Percentiles rank a stretch among this genome's conserved stretches.
phyloP scores from a whole-genome alignment of 2,113 vertebrate species.

The Sprattus sprattus region DNA sequence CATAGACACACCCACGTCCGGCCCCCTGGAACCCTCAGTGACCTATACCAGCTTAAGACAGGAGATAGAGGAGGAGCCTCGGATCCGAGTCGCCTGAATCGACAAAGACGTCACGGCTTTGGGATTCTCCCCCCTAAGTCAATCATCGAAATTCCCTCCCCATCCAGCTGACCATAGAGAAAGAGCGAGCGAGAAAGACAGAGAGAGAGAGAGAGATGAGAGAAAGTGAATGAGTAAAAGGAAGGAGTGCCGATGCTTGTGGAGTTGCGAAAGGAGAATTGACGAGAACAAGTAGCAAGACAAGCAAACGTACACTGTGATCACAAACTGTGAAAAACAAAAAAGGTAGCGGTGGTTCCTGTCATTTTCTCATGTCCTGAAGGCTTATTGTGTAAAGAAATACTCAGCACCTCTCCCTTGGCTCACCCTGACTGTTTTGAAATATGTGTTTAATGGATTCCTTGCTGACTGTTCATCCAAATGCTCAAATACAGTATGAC shows the following conservation, averaged over 20 bases:
- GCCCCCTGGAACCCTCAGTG: conserved; percentile 85
- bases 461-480: conserved; percentile 53
- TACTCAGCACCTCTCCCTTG: conserved; percentile 33
- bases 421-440: conserved; percentile 30
- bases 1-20: conserved; percentile 69
- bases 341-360: conserved; percentile 52
- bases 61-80: conserved; percentile 85
- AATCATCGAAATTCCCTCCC: conserved; percentile 56
- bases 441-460: conserved; percentile 48
- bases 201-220: no score
- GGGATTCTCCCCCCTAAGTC: conserved; percentile 34
- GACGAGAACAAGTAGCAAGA: conserved; percentile 63
- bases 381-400: conserved; percentile 48
- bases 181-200: conserved; percentile 40
- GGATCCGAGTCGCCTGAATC: conserved; percentile 77
- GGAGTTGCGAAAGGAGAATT: neutral
- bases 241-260: neutral
- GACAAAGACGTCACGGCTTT: neutral
- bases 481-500: conserved; percentile 47
- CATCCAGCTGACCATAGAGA: conserved; percentile 75
- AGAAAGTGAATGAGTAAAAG: conserved; percentile 49
- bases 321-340: conserved; percentile 50
- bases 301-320: conserved; percentile 60
- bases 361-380: conserved; percentile 41
- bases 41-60: conserved; percentile 90